Percentiles rank a stretch among this genome's conserved stretches.
Evolutionary conservation across 2,888 invertebrate species (phyloP).

Genomic region (Frankliniella intonsa): DNA sequence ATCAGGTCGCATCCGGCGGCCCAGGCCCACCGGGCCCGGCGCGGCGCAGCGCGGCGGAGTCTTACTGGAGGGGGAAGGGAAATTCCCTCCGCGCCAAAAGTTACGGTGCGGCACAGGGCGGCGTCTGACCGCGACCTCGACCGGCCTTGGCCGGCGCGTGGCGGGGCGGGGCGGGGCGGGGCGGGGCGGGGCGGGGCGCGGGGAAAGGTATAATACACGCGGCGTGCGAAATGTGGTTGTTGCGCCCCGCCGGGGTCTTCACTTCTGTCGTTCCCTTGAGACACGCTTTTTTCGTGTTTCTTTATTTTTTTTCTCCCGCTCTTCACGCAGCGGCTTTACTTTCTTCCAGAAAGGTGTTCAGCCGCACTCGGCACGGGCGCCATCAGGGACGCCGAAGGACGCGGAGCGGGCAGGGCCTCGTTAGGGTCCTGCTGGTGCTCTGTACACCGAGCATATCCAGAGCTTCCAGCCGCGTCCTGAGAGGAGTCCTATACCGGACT

Average conservation of each 20-base stretch:
- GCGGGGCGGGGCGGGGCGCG: neutral
- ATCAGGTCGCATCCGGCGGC: neutral
- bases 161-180: neutral
- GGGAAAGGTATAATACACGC: neutral
- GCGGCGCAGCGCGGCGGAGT: neutral
- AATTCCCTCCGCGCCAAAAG: neutral
- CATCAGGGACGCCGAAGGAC: neutral
- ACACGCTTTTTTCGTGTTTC: neutral
- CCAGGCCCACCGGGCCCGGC: neutral
- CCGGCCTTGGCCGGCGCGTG: neutral
- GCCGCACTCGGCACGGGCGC: neutral
- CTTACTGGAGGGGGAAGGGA: neutral
- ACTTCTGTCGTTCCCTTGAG: neutral
- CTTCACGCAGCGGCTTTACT: neutral
- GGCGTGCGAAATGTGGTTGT: neutral
- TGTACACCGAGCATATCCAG: neutral
- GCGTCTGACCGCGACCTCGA: neutral
- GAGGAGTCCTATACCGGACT: neutral
- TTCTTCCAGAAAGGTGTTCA: neutral
- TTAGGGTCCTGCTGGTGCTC: no score
- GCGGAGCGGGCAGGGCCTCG: neutral
- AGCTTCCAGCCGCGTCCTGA: neutral
- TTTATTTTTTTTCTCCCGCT: neutral
- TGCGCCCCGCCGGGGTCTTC: neutral
- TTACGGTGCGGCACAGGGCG: neutral